Percentiles rank a stretch among this genome's conserved stretches.
Evolutionary conservation across 2,888 invertebrate species (phyloP).

Genomic region (Tetranychus piercei): DNA sequence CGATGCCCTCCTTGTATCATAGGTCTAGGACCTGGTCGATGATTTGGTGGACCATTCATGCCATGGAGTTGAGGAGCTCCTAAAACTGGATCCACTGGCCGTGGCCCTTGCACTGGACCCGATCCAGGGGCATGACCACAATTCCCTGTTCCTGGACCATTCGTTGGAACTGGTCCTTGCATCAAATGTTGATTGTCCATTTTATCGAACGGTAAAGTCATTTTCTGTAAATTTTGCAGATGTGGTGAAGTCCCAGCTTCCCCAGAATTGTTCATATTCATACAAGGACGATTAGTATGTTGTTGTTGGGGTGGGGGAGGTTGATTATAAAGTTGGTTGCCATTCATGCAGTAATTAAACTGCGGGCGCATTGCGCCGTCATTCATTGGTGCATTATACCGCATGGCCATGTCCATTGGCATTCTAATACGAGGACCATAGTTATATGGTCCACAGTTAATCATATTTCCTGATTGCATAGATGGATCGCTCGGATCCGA

Average conservation of each 20-base stretch:
- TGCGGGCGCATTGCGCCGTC: neutral
- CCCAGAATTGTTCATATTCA: neutral
- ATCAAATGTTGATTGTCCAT: neutral
- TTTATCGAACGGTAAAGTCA: slow-evolving; percentile 26
- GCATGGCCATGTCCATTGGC: slow-evolving; percentile 3
- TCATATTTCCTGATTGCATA: neutral
- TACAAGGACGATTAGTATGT: neutral
- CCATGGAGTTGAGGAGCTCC: neutral
- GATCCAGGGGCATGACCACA: neutral
- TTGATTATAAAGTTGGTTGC: neutral
- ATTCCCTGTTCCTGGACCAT: neutral
- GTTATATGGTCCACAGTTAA: neutral
- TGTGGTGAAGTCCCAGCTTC: slow-evolving; percentile 24
- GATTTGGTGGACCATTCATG: neutral
- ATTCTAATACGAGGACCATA: slow-evolving; percentile 8
- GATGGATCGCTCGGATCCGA: neutral
- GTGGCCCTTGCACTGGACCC: too few relatives aligned
- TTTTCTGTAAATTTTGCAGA: slow-evolving; percentile 27
- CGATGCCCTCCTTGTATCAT: neutral
- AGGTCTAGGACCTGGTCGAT: neutral
- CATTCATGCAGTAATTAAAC: slow-evolving; percentile 7
- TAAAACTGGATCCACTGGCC: neutral
- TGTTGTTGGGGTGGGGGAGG: neutral
- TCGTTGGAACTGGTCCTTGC: slow-evolving; percentile 11
- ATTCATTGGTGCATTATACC: neutral